Evolutionary conservation across 2,888 invertebrate species (phyloP), one percentile per base, ranked within the genome.

Genomic region (Iselma pallidipennis): DNA sequence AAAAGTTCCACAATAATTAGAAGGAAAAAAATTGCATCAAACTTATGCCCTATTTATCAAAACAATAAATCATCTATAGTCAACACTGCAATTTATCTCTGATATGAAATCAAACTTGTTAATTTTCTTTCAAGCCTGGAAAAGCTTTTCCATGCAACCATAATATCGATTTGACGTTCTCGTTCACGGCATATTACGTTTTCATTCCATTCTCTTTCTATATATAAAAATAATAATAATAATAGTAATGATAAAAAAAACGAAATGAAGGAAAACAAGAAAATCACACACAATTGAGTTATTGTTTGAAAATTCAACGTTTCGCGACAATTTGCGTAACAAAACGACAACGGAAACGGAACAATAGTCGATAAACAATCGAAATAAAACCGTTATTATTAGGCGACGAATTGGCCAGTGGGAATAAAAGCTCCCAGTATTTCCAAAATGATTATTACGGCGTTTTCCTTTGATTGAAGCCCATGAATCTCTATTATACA

Each of bases 71-170:
- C 73, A 73, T 60, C 58, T 64, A 67, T 66, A 71, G 71, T 73
- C 74, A 73, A 72, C 72, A 69, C 71, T 69, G 71, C 66, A 68
- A 69, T 71, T 71, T 73, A 73, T 73, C 71, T 70, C 53, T 23
- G 61, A 72, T 73, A 68, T 72, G 58, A 66, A 72, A 72, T 73
- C 73, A 72, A 72, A 71, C 66, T 73, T 68, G 73, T 73, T 74
- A 74, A 73, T 72, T 72, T 70, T 60, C 67, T 69, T 73, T 68
- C 58, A 68, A 67, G 55, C 71, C 10, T 10, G 63, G 67, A 65
- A 72, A 67, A 69, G 66, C 59, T 64, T 68, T 71, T 66, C 59
- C 68, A 66, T 71, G 68, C 71, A 71, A 66, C 66, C 63, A 60
- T 60, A 55, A 37, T 37, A 71, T 71, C 71, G 71, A 71, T 71